Evolutionary conservation across 1,140 invertebrate genomes (phyloP).

Genomic region (Rhagoletis pomonella): DNA sequence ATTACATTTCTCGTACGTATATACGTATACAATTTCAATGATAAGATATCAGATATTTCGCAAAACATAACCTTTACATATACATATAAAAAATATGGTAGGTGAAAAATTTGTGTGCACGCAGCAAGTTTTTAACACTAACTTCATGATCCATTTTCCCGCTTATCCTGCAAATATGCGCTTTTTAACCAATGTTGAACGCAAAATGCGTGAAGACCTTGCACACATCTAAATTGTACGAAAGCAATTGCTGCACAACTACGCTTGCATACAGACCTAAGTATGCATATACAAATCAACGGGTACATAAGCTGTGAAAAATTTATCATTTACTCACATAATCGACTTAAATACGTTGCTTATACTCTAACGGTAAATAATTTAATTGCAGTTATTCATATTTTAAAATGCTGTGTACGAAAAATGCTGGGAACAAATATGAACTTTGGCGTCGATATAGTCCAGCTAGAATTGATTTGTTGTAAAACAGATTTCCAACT

Average conservation of each 20-base stretch:
- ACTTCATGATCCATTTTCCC: slow-evolving; percentile 19
- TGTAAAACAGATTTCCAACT: neutral
- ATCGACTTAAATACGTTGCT: slow-evolving; percentile 45
- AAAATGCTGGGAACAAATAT: neutral
- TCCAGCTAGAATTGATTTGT: too few relatives aligned
- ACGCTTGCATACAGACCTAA: slow-evolving; percentile 16
- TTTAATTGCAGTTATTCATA: neutral
- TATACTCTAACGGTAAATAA: neutral
- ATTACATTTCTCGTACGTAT: neutral
- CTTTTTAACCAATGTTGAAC: slow-evolving; percentile 39
- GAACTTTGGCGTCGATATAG: neutral
- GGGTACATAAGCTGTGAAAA: slow-evolving; percentile 58
- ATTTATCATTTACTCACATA: slow-evolving; percentile 54
- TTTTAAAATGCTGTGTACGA: neutral
- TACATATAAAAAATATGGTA: neutral
- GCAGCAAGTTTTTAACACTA: slow-evolving; percentile 23
- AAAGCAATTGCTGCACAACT: slow-evolving; percentile 45
- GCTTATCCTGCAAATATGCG: slow-evolving; percentile 32
- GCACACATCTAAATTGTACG: slow-evolving; percentile 34
- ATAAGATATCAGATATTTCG: slow-evolving; percentile 9
- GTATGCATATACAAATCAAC: slow-evolving; percentile 51
- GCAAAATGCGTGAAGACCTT: neutral
- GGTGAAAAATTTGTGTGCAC: neutral
- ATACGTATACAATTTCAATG: slow-evolving; percentile 16
- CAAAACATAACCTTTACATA: slow-evolving; percentile 21